These are phyloP conservation scores for Macheiramphus alcinus DNA, from an alignment of 2,113 vertebrate genomes.

Conservation along the genomic window DNA sequence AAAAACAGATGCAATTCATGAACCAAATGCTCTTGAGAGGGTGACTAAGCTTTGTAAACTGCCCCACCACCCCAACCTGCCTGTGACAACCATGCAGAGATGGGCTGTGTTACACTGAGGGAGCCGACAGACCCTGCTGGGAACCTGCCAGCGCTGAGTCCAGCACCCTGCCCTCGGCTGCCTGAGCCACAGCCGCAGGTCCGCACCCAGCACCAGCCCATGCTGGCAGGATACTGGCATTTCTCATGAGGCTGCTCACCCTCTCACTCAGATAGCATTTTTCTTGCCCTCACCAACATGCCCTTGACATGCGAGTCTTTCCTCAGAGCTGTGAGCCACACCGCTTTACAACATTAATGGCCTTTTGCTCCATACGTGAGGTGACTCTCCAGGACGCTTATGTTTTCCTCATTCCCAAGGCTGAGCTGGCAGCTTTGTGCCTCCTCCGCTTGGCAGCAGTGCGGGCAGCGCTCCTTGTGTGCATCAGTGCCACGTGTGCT, in stretches of 20 bases:
- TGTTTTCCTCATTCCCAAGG: not conserved
- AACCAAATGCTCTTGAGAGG: not conserved
- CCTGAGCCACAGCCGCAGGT: not conserved
- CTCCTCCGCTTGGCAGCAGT: not conserved
- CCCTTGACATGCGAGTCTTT: not conserved
- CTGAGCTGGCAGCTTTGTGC: conserved; percentile 16
- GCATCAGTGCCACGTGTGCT: not conserved
- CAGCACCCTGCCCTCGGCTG: not conserved
- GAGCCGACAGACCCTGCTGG: not conserved
- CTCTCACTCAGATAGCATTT: not conserved
- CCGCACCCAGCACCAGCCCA: not conserved
- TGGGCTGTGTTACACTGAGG: not conserved
- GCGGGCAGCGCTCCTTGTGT: not conserved
- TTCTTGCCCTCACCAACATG: not conserved
- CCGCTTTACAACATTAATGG: not conserved
- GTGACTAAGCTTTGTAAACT: not conserved
- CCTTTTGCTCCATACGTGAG: fast-evolving
- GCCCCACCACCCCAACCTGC: not conserved
- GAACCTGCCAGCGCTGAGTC: fast-evolving
- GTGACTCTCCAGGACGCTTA: not conserved
- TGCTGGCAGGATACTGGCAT: not conserved
- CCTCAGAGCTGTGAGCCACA: not conserved
- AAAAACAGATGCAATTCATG: not conserved
- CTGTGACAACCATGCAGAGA: not conserved
- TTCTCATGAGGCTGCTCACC: not conserved